Evolutionary conservation across 2,113 vertebrate genomes (phyloP), one percentile per base, ranked within the genome.

Genomic region (Dolichallabes microphthalmus): DNA sequence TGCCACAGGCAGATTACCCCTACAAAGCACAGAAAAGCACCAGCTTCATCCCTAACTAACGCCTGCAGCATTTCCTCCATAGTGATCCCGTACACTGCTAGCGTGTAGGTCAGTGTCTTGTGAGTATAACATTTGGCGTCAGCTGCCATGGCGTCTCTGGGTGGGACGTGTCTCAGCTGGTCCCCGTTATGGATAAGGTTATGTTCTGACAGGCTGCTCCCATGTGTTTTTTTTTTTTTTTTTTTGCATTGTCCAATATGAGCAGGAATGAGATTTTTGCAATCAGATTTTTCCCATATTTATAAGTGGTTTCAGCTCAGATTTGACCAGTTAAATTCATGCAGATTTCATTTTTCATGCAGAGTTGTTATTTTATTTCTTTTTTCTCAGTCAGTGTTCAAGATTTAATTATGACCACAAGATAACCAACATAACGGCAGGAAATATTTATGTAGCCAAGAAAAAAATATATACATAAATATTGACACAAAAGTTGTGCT

Each of bases 1-100:
- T 87, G 57, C 25, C 68, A 88, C 17, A 87, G 61, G 9, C 39
- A 76, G 88, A 86, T 88, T 88, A 53, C 55, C 53, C 68, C 57
- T 2, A 69, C 52, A 61, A 32, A 39, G n/a, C 35, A 68, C 64
- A 57, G 80, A 53, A 80, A 74, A 57, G 39, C 52, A n/a, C n/a
- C 35, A 32, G 27, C 10, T 27, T 63, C 30, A 74, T 39, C 45
- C 45, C 30, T 50, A 73, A 22, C 64, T 14, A 25, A 69, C 10
- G 20, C 64, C 45, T 74, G 7, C 68, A 17, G 5, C 27, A 52
- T 60, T 85, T 80, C 79, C 35, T 55, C 53, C 25, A 52, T 52
- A 74, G 39, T 76, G 20, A 27, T 39, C 6, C 52, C 69, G 55
- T 14, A 12, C 52, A 8, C 71, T 20, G 7, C 2, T 68, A 30